Conservation (phyloP, 2,113 vertebrate genomes). For the Emydura subglobosa region DNA sequence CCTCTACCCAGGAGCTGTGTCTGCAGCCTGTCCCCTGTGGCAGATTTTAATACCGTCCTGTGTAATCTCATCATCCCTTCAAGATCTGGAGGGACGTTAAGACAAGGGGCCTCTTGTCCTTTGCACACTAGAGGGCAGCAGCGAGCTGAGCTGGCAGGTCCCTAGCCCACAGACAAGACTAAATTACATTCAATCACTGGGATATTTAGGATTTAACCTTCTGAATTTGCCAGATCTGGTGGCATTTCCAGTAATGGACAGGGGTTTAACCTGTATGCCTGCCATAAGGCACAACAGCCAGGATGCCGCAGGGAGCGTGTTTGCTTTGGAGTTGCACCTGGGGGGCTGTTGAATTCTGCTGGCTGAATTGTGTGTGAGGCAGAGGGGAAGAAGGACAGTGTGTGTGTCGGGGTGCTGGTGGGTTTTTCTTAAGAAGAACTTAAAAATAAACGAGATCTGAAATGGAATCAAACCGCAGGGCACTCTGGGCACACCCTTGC, state of each 20-base stretch:
- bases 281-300: neutral
- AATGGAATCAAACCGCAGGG: rapidly evolving
- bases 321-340: neutral
- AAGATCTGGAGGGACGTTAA: neutral
- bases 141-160: neutral
- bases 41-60: neutral
- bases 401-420: neutral
- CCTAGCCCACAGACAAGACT: neutral
- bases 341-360: neutral
- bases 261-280: neutral
- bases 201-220: neutral
- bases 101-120: neutral
- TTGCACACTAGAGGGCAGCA: slow-evolving; percentile 74
- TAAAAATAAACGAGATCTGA: neutral
- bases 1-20: neutral
- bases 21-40: neutral
- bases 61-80: neutral
- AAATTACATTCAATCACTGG: neutral
- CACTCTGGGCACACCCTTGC: rapidly evolving
- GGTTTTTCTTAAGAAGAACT: neutral
- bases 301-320: rapidly evolving
- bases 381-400: rapidly evolving
- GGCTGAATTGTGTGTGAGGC: neutral
- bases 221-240: neutral
- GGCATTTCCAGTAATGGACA: neutral